Evolutionary conservation across 2,888 invertebrate genomes (phyloP).

Genomic region (Tenthredo distinguenda): DNA sequence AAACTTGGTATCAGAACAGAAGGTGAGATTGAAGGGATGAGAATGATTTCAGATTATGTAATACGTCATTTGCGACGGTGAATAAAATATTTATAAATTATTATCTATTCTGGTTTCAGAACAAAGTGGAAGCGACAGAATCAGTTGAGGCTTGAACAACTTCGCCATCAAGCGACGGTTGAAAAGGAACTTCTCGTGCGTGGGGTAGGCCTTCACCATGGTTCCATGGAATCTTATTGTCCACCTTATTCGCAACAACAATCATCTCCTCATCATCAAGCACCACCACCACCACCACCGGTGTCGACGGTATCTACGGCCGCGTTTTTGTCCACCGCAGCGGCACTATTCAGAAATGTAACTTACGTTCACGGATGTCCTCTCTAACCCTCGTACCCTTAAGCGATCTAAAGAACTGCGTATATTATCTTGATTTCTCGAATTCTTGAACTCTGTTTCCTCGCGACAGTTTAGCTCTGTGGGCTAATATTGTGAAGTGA

Average conservation of each 20-base stretch:
- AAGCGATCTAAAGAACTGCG: background rate
- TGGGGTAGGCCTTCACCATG: slow-evolving; percentile 75
- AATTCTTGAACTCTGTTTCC: background rate
- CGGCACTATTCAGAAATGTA: slow-evolving; percentile 87
- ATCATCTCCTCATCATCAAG: slow-evolving; percentile 73
- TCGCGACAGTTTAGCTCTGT: background rate
- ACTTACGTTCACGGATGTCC: slow-evolving; percentile 87
- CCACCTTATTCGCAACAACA: slow-evolving; percentile 71
- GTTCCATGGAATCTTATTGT: slow-evolving; percentile 73
- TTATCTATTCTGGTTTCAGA: slow-evolving; percentile 77
- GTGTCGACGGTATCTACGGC: slow-evolving; percentile 79
- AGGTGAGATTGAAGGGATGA: slow-evolving; percentile 80
- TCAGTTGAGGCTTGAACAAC: slow-evolving; percentile 90
- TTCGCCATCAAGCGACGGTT: slow-evolving; percentile 90
- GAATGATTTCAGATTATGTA: background rate
- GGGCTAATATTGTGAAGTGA: slow-evolving; percentile 10
- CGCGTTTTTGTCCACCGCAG: slow-evolving; percentile 84
- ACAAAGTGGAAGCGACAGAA: slow-evolving; percentile 95
- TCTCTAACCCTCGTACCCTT: slow-evolving; percentile 78
- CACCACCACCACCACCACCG: slow-evolving; percentile 75
- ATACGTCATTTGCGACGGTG: slow-evolving; percentile 67
- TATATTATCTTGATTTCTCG: slow-evolving; percentile 1
- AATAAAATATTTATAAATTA: background rate
- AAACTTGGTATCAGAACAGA: slow-evolving; percentile 96
- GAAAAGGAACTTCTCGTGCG: slow-evolving; percentile 84